Evolutionary conservation across 2,113 vertebrate genomes (phyloP).

Genomic region (Bagarius yarrelli): DNA sequence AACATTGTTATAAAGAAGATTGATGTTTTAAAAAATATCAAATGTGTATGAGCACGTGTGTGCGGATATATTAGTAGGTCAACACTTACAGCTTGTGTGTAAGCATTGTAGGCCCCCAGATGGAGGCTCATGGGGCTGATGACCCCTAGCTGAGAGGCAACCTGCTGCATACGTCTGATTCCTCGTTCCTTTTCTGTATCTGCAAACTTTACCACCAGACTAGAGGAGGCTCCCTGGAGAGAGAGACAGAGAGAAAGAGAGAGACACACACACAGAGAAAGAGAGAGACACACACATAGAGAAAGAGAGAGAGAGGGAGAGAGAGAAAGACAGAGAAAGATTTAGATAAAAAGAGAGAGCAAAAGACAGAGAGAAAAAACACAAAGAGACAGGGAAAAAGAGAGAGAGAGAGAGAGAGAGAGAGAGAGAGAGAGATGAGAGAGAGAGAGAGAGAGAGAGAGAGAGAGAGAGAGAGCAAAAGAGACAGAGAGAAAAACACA

Average conservation of each 20-base stretch:
- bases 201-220: constrained; percentile 94
- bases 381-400: not conserved
- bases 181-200: constrained; percentile 94
- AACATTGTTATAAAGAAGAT: not conserved
- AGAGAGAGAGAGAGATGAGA: not conserved
- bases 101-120: constrained; percentile 91
- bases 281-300: not conserved
- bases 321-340: not conserved
- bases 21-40: too few relatives aligned
- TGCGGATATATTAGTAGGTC: not conserved
- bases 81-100: constrained; percentile 87
- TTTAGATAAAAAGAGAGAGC: not conserved
- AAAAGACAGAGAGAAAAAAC: not conserved
- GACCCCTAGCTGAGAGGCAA: constrained; percentile 90
- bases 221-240: constrained; percentile 87
- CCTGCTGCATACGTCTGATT: constrained; percentile 92
- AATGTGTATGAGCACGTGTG: too few relatives aligned
- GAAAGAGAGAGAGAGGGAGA: too few relatives aligned
- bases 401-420: not conserved
- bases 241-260: constrained; percentile 4
- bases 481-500: not conserved
- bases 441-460: not conserved
- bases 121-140: constrained; percentile 93
- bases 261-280: constrained; percentile 25
- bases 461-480: not conserved